A percentile compares a stretch with the other conserved stretches of the same genome.
Conservation (phyloP, 2,888 invertebrate genomes). For the Maniola hyperantus region DNA sequence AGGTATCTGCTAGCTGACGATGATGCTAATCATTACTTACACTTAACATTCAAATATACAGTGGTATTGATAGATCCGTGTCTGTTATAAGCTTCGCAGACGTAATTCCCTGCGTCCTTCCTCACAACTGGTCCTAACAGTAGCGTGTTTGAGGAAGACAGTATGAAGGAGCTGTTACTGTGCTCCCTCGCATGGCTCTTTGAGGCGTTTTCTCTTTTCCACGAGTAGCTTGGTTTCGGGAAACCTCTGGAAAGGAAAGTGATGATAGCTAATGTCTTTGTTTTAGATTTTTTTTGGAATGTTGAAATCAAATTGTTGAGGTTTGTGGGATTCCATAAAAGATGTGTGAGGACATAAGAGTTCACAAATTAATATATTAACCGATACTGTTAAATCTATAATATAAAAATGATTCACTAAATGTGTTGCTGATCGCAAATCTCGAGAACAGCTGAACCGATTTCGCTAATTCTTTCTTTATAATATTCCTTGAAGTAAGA, state of each 20-base stretch:
- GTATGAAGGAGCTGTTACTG: constrained; percentile 60
- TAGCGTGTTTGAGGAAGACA: constrained; percentile 72
- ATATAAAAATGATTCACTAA: too few species aligned
- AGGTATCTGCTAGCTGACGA: too few species aligned
- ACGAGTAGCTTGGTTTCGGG: constrained; percentile 87
- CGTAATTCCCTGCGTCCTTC: constrained; percentile 88
- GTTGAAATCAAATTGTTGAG: too few species aligned
- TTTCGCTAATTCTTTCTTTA: too few species aligned
- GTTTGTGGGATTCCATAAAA: too few species aligned
- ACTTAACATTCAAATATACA: constrained; percentile 90
- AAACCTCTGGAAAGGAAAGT: constrained; percentile 78
- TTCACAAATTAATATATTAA: too few species aligned
- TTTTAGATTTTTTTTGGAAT: not conserved
- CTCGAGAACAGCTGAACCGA: too few species aligned
- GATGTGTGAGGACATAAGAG: too few species aligned
- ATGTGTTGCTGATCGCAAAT: too few species aligned
- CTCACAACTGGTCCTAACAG: constrained; percentile 85
- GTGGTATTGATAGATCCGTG: constrained; percentile 88
- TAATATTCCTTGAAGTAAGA: too few species aligned
- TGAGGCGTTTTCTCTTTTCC: constrained; percentile 84
- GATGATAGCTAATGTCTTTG: not conserved
- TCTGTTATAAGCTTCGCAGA: constrained; percentile 90
- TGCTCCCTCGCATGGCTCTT: constrained; percentile 56
- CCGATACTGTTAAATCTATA: too few species aligned
- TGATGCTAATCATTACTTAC: constrained; percentile 79